Evolutionary conservation across 1,140 invertebrate species (phyloP).

Genomic region (Zaprionus inermis): DNA sequence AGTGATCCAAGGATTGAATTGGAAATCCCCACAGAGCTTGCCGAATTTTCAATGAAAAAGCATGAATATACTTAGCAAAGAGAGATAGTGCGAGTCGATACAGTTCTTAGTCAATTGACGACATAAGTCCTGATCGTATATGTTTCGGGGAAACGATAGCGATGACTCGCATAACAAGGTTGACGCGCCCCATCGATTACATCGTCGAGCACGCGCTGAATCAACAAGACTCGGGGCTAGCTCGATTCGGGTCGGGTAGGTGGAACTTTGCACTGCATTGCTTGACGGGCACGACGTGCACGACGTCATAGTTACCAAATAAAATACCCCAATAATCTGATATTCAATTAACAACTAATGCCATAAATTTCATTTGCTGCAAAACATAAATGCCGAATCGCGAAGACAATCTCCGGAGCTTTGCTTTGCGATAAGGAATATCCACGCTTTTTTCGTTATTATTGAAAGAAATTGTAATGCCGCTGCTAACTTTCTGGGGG

Average conservation of each 20-base stretch:
- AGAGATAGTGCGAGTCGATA: neutral
- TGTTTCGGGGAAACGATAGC: conserved; percentile 1
- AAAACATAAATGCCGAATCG: neutral
- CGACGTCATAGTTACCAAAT: conserved; percentile 7
- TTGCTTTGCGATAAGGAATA: neutral
- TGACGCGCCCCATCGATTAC: neutral
- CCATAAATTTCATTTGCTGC: neutral
- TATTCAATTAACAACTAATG: neutral
- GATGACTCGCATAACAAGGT: neutral
- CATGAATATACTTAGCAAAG: conserved; percentile 2
- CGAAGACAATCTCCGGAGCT: neutral
- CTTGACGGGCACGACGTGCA: neutral
- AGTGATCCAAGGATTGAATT: neutral
- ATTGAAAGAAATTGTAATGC: conserved; percentile 6
- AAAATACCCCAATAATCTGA: conserved; percentile 7
- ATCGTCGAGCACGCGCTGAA: neutral
- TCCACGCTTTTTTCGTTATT: neutral
- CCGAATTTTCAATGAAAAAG: conserved; percentile 7
- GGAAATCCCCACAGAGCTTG: neutral
- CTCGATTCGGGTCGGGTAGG: too few relatives aligned
- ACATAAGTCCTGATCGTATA: conserved; percentile 2
- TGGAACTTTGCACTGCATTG: neutral
- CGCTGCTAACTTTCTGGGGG: neutral
- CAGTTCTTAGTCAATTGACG: conserved; percentile 9
- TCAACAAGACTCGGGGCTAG: neutral